Evolutionary conservation across 64 coral and sea anemone genomes (phyloP), one percentile per base, ranked within the genome.

Genomic region (Montipora capricornis): DNA sequence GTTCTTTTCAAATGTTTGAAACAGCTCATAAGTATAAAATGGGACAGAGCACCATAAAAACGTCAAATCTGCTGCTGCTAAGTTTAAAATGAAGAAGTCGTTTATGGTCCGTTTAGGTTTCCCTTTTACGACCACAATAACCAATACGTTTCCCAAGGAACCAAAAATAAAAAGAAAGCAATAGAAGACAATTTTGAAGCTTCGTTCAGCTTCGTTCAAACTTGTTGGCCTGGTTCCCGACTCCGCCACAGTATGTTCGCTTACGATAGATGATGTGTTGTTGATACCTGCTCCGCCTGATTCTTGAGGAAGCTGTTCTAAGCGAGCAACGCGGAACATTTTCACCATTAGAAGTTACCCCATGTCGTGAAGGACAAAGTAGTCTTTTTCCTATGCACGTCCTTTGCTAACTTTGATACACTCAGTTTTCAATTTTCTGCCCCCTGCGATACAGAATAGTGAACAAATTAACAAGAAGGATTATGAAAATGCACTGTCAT

Each of bases 31-130:
- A 7, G 51, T 82, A 46, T 93, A 93, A 61, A 87, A 93, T 44
- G 91, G 91, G 60, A 93, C 9, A 26, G 91, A 71, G 79, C 86
- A 77, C 47, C 81, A 93, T 12, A 93, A 14, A 47, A 93, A 93
- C 8, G 91, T 93, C 24, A 93, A 84, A 55, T 93, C 91, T 12
- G 53, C 53, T 6, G 53, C 11, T 6, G 53, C 53, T 57, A 57
- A 57, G 83, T 93, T 93, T 10, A 80, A 71, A 87, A 93, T 87
- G 60, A 93, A 93, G 20, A 44, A 93, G 68, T 93, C 91, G 48
- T 93, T 93, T 16, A 93, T 85, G 13, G 82, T 87, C 87, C 75
- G 48, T 58, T 87, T 87, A 22, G 19, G 67, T 51, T 88, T 93
- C 37, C 48, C 51, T 60, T 85, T 93, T 6, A 93, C 76, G 2